phyloP scores from a whole-genome alignment of 1,140 invertebrate genomes.

The Drosophila nasuta region DNA sequence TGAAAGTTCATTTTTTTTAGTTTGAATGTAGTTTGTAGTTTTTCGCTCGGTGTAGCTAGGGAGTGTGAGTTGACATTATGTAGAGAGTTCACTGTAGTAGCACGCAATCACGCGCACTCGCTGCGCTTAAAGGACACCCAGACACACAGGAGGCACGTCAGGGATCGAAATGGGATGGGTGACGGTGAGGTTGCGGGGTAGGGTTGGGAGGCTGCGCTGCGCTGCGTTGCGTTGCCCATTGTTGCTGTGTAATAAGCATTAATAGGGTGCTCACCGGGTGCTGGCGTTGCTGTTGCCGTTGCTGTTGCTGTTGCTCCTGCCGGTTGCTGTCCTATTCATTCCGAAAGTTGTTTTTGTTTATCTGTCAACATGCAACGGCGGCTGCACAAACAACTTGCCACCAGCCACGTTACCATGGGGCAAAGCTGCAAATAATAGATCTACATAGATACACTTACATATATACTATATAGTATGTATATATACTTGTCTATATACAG shows the following conservation, averaged over 20 bases:
- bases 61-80: constrained; percentile 14
- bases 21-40: no score
- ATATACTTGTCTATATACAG: neutral
- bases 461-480: neutral
- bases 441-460: neutral
- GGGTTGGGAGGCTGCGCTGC: neutral
- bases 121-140: constrained; percentile 33
- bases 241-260: constrained; percentile 78
- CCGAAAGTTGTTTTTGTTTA: constrained; percentile 77
- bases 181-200: neutral
- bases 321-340: constrained; percentile 62
- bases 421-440: constrained; percentile 11
- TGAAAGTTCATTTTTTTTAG: no score
- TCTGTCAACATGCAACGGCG: constrained; percentile 78
- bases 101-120: constrained; percentile 72
- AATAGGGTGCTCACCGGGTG: constrained; percentile 63
- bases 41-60: neutral
- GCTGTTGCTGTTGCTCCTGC: constrained; percentile 16
- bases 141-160: neutral
- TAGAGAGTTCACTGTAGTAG: constrained; percentile 36
- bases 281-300: constrained; percentile 27
- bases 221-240: constrained; percentile 33
- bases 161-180: neutral
- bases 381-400: constrained; percentile 55
- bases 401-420: constrained; percentile 35